These are phyloP conservation scores for Menura novaehollandiae DNA, from an alignment of 2,113 vertebrate genomes.

Conservation along the genomic window DNA sequence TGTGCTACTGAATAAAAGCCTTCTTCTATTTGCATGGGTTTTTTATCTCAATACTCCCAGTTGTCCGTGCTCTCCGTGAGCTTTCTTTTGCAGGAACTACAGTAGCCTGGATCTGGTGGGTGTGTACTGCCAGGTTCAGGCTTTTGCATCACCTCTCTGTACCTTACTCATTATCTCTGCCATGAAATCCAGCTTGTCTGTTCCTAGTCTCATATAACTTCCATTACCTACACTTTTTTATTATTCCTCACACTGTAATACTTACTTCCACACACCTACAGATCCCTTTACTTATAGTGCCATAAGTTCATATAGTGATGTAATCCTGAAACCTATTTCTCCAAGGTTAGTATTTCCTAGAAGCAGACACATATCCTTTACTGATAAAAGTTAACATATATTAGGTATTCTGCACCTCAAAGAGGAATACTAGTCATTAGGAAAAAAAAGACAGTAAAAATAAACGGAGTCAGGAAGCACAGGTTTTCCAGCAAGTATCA, in stretches of 20 bases:
- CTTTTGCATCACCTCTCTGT: neutral
- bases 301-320: neutral
- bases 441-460: neutral
- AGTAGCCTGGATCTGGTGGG: neutral
- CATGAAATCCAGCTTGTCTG: neutral
- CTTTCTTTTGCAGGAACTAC: neutral
- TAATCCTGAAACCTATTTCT: neutral
- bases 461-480: neutral
- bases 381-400: neutral
- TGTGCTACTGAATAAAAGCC: neutral
- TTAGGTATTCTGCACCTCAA: neutral
- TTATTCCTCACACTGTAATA: neutral
- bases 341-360: neutral
- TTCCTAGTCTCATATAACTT: neutral
- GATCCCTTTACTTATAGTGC: neutral
- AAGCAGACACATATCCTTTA: neutral
- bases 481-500: neutral
- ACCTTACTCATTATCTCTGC: neutral
- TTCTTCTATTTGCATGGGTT: neutral
- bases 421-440: neutral
- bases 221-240: neutral
- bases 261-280: neutral
- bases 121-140: neutral
- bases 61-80: neutral
- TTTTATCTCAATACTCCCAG: neutral